Evolutionary conservation across 2,888 invertebrate species (phyloP), one percentile per base, ranked within the genome.

Genomic region (Apocheima hispidaria): DNA sequence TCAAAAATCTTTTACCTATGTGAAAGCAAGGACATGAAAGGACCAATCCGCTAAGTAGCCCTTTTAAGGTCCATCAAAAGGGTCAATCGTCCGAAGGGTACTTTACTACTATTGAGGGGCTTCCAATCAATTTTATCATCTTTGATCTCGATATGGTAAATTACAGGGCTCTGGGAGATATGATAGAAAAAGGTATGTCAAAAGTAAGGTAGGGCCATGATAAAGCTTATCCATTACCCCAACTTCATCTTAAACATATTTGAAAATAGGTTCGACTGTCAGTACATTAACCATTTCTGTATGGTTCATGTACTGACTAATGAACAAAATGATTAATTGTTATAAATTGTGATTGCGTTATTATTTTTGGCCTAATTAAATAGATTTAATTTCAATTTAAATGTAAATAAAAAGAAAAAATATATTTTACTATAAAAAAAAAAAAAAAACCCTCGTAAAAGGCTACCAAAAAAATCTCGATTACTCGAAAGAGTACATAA

Each of bases 31-130:
- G 86, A 87, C 86, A 85, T 86, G 82, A 90, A 91, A 88, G 83
- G 83, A 82, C 84, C 82, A 89, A 90, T 90, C 74, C 65, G 58
- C 81, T 90, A 83, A 91, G 90, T 91, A 87, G 88, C 87, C 77
- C 78, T 82, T 79, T 82, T 63, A 63, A 54, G 70, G 62, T 60
- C 66, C 70, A 72, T 77, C 77, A 78, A 84, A 85, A 86, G 87
- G 88, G 86, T 88, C 88, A 89, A 89, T 88, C 78, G 86, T 62
- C 78, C 82, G 71, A 81, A 78, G 72, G 73, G 49, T 30, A 50
- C 36, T 54, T 55, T 46, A 38, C 50, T 55, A 49, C 35, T 26
- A 51, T 71, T 69, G 72, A 65, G 59, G 38, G 60, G 73, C 81
- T 83, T 82, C 81, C 85, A 82, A 86, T 86, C 78, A 82, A 75